Conservation (phyloP, 1,140 invertebrate genomes). For the Bombus cullumanus region DNA sequence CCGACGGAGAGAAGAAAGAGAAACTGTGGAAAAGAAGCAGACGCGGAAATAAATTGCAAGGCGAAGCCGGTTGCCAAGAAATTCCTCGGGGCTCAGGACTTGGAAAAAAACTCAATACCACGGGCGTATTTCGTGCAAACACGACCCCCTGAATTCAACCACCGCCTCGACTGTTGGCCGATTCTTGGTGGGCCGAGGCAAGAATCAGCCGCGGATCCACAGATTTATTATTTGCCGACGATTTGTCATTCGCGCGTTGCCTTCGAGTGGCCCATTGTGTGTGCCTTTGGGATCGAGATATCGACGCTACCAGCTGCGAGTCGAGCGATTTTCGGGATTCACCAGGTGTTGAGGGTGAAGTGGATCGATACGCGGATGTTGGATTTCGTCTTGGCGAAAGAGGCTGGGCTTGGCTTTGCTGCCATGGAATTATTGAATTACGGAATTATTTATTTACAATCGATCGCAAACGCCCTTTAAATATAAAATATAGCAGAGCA, state of each 20-base stretch:
- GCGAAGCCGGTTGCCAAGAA: slow-evolving; percentile 14
- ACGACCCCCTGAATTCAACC: slow-evolving; percentile 28
- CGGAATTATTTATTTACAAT: too few species aligned
- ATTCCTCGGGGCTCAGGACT: slow-evolving; percentile 17
- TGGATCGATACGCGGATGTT: slow-evolving; percentile 13
- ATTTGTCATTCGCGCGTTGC: slow-evolving; percentile 66
- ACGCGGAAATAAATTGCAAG: slow-evolving; percentile 14
- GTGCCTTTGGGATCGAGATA: slow-evolving; percentile 62
- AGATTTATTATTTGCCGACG: slow-evolving; percentile 67
- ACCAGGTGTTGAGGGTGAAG: too few species aligned
- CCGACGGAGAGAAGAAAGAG: too few species aligned
- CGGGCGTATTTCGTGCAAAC: slow-evolving; percentile 50
- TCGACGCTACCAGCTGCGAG: slow-evolving; percentile 10
- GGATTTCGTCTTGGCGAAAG: too few species aligned
- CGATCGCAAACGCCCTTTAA: too few species aligned
- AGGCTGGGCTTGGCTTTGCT: too few species aligned
- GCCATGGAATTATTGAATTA: too few species aligned
- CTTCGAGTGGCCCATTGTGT: slow-evolving; percentile 57
- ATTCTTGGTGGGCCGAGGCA: background rate
- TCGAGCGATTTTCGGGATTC: slow-evolving; percentile 1
- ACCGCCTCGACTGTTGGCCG: background rate
- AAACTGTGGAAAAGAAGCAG: too few species aligned
- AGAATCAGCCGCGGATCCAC: slow-evolving; percentile 35
- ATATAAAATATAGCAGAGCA: too few species aligned
- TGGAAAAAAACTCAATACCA: slow-evolving; percentile 53